phyloP scores from a whole-genome alignment of 2,797 vertebrate genomes.

The Halcyon leucocephala region DNA sequence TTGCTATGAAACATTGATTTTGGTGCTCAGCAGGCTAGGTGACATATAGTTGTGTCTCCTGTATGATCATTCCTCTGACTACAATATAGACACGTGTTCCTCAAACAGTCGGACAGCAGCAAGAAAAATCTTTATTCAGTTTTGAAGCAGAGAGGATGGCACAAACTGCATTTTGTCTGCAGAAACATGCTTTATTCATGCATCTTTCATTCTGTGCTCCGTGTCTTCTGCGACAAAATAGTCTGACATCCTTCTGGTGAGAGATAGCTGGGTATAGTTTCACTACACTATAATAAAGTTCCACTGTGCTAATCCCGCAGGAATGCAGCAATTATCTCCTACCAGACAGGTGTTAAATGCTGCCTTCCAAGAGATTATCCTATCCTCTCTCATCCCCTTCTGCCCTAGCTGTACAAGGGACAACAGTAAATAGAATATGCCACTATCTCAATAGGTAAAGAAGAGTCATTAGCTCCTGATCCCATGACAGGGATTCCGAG shows the following conservation, averaged over 20 bases:
- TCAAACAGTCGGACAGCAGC: neutral
- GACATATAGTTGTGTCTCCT: neutral
- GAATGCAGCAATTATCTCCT: slow-evolving; percentile 33
- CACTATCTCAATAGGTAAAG: slow-evolving; percentile 4
- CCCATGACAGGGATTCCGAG: neutral
- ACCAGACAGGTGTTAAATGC: slow-evolving; percentile 30
- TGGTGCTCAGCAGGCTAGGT: neutral
- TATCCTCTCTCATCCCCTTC: neutral
- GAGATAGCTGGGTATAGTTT: neutral
- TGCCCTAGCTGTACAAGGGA: neutral
- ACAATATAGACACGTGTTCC: neutral
- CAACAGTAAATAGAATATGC: slow-evolving; percentile 14
- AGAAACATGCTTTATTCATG: neutral
- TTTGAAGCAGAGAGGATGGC: neutral
- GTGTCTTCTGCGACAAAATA: neutral
- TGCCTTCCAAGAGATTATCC: slow-evolving; percentile 54
- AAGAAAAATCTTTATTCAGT: neutral
- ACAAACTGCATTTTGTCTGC: neutral
- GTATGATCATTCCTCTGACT: neutral
- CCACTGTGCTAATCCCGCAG: neutral
- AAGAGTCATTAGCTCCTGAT: slow-evolving; percentile 5
- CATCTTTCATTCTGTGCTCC: neutral
- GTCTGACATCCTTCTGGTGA: neutral
- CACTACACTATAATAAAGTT: neutral
- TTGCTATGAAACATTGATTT: neutral